Conservation (phyloP, 2,888 invertebrate genomes). For the Fragum whitleyi region DNA sequence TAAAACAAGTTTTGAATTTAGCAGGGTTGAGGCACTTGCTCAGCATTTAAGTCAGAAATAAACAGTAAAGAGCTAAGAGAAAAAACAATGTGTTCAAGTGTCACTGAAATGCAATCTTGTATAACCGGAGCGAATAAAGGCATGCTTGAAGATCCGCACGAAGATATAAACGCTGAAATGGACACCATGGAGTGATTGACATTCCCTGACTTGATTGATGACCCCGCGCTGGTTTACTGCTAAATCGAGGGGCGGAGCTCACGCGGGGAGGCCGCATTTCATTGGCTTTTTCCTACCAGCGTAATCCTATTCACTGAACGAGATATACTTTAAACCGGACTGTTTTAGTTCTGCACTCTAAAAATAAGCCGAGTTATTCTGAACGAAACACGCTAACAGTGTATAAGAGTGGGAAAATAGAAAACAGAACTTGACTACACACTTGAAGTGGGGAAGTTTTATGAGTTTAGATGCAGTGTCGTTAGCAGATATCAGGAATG, state of each 20-base stretch:
- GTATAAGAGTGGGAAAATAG: constrained; percentile 19
- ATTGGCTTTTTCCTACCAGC: constrained; percentile 47
- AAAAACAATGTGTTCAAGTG: not conserved
- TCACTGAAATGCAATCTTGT: not conserved
- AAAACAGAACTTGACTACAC: constrained; percentile 21
- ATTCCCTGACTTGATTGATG: constrained; percentile 77
- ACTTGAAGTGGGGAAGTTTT: constrained; percentile 12
- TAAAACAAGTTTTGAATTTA: too few species aligned
- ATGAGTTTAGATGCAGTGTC: constrained; percentile 27
- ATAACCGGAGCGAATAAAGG: constrained; percentile 11
- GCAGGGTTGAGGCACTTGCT: too few species aligned
- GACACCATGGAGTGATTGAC: constrained; percentile 79
- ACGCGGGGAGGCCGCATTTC: constrained; percentile 41
- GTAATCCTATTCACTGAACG: constrained; percentile 46
- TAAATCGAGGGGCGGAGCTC: constrained; percentile 74
- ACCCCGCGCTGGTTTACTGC: constrained; percentile 59
- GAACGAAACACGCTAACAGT: not conserved
- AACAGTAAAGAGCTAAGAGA: not conserved
- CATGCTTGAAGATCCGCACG: constrained; percentile 5
- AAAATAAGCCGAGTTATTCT: constrained; percentile 2
- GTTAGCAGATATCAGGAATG: constrained; percentile 5
- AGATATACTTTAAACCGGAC: constrained; percentile 53
- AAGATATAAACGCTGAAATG: constrained; percentile 61
- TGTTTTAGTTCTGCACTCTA: constrained; percentile 52
- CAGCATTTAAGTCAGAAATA: too few species aligned